Conservation (phyloP, 1,140 invertebrate genomes). For the Rhysida immarginata region DNA sequence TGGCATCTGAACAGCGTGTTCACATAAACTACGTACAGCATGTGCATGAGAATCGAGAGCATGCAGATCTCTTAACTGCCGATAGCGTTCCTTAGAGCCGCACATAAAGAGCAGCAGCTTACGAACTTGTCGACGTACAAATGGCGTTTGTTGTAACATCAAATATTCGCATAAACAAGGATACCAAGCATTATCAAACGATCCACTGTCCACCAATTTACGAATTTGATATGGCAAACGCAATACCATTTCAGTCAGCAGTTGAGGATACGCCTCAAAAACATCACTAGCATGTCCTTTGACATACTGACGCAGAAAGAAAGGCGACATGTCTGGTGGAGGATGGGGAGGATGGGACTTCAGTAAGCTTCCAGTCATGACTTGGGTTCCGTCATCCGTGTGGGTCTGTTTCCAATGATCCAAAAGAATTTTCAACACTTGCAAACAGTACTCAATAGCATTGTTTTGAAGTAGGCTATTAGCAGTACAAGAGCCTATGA, state of each 20-base stretch:
- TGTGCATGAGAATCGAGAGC: conserved; percentile 31
- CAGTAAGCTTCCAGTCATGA: conserved; percentile 27
- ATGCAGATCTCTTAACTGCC: conserved; percentile 82
- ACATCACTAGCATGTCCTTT: conserved; percentile 81
- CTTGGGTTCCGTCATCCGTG: conserved; percentile 19
- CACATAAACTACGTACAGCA: neutral
- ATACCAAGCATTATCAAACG: conserved; percentile 44
- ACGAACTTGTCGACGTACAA: conserved; percentile 41
- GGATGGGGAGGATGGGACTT: conserved; percentile 63
- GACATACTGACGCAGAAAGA: conserved; percentile 85
- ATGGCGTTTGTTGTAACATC: conserved; percentile 55
- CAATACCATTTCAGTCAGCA: conserved; percentile 87
- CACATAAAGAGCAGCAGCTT: conserved; percentile 85
- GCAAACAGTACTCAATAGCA: conserved; percentile 65
- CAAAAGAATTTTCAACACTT: conserved; percentile 58
- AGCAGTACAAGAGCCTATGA: conserved; percentile 58
- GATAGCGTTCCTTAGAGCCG: conserved; percentile 88
- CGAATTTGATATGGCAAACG: conserved; percentile 84
- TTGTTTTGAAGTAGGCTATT: conserved; percentile 56
- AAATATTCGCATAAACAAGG: conserved; percentile 85
- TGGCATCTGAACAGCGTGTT: conserved; percentile 26
- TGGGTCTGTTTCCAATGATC: conserved; percentile 60
- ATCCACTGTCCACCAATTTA: conserved; percentile 32
- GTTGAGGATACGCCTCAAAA: conserved; percentile 80
- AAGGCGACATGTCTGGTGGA: conserved; percentile 85